Conservation (phyloP, 53 echinoderm and acorn worm species). For the Hippasteria phrygiana region DNA sequence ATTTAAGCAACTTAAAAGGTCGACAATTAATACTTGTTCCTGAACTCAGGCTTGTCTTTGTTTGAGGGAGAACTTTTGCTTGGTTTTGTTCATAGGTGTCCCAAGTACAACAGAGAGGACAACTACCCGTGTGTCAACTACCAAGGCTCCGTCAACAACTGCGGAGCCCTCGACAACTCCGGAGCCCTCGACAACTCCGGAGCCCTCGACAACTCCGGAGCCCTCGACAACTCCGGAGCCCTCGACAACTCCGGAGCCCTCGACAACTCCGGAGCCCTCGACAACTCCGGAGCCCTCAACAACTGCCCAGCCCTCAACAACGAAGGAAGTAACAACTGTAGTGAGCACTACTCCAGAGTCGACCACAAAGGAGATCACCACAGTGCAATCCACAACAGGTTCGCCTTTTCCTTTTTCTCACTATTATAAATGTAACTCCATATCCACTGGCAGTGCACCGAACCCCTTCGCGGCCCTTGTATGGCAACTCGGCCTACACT, state of each 20-base stretch:
- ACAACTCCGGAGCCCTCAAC: background rate
- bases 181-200: background rate
- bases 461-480: too few species aligned
- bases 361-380: background rate
- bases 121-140: background rate
- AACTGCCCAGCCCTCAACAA: slow-evolving; percentile 2
- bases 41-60: too few species aligned
- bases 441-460: too few species aligned
- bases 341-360: slow-evolving; percentile 14
- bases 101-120: background rate
- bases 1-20: too few species aligned
- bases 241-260: background rate
- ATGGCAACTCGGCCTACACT: too few species aligned
- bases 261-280: background rate
- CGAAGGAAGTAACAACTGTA: background rate
- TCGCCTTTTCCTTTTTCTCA: background rate
- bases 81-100: too few species aligned
- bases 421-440: too few species aligned
- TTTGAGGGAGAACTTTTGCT: too few species aligned
- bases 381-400: background rate
- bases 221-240: background rate
- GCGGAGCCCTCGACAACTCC: background rate
- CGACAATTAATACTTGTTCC: too few species aligned
- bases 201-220: too few species aligned
- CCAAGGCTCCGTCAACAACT: too few species aligned